A percentile compares a stretch with the other conserved stretches of the same genome.
These are phyloP conservation scores for Arctia plantaginis DNA, from an alignment of 2,888 invertebrate species.

Conservation along the genomic window DNA sequence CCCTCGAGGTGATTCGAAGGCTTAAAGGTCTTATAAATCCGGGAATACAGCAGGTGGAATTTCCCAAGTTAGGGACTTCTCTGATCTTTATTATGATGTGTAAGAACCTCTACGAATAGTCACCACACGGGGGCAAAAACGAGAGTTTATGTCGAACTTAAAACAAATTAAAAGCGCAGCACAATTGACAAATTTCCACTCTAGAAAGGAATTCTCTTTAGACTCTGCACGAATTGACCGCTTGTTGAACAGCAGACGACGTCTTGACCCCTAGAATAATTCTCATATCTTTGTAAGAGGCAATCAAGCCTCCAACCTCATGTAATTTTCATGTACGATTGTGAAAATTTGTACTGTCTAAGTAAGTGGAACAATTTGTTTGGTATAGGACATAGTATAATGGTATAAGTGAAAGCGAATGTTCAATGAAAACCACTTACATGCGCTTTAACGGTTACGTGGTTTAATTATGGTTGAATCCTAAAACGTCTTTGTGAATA, in stretches of 20 bases:
- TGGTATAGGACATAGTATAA: neutral
- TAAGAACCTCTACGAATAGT: no score
- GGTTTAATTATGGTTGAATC: neutral
- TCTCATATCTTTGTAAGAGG: neutral
- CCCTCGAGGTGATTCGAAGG: no score
- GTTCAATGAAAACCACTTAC: slow-evolving; percentile 3
- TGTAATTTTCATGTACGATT: neutral
- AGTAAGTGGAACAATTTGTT: neutral
- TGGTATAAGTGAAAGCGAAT: slow-evolving; percentile 2
- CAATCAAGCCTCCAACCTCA: neutral
- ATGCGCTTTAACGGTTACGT: neutral
- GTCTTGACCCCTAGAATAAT: neutral
- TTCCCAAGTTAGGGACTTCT: no score
- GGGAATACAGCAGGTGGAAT: no score
- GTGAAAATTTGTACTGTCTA: neutral
- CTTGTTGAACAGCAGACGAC: neutral
- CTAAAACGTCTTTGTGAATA: slow-evolving; percentile 43
- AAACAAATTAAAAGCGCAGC: neutral
- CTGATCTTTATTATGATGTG: no score
- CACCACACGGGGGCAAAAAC: no score
- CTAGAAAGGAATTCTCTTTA: neutral
- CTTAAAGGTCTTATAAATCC: no score
- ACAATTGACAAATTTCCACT: neutral
- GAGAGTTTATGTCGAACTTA: no score
- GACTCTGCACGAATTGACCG: fast-evolving